Conservation (phyloP, 35 echinoderm and acorn worm species). For the Apostichopus japonicus region DNA sequence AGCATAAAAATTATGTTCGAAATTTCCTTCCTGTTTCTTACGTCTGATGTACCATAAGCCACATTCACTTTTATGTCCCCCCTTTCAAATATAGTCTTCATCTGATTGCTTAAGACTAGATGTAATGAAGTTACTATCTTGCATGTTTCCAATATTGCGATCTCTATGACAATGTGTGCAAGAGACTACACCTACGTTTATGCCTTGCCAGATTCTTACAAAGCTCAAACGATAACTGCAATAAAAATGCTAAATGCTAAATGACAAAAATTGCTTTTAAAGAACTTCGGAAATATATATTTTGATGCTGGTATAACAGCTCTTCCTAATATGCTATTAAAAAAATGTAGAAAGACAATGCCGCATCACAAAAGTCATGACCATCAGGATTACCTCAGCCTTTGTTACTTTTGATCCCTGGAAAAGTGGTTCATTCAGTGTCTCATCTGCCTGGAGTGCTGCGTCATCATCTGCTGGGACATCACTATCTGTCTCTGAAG, state of each 20-base stretch:
- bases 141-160: conserved; percentile 44
- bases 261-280: not conserved
- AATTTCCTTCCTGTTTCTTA: conserved; percentile 7
- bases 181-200: not conserved
- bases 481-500: not conserved
- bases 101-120: conserved; percentile 31
- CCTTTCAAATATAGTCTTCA: conserved; percentile 45
- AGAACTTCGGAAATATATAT: conserved; percentile 51
- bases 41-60: not conserved
- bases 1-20: conserved; percentile 74
- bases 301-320: too few relatives aligned
- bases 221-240: conserved; percentile 6
- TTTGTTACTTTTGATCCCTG: too few relatives aligned
- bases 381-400: conserved; percentile 65
- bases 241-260: conserved; percentile 68
- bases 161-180: conserved; percentile 57
- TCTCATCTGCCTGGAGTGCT: not conserved
- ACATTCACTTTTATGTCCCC: conserved; percentile 42
- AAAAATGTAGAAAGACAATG: too few relatives aligned
- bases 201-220: not conserved
- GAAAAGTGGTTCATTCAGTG: not conserved
- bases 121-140: conserved; percentile 55
- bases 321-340: too few relatives aligned
- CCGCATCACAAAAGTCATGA: conserved; percentile 69
- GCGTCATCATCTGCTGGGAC: not conserved